Percentiles rank a stretch among this genome's conserved stretches.
These are phyloP conservation scores for Caenorhabditis imperialis DNA, from an alignment of 2,888 invertebrate genomes.

Conservation along the genomic window DNA sequence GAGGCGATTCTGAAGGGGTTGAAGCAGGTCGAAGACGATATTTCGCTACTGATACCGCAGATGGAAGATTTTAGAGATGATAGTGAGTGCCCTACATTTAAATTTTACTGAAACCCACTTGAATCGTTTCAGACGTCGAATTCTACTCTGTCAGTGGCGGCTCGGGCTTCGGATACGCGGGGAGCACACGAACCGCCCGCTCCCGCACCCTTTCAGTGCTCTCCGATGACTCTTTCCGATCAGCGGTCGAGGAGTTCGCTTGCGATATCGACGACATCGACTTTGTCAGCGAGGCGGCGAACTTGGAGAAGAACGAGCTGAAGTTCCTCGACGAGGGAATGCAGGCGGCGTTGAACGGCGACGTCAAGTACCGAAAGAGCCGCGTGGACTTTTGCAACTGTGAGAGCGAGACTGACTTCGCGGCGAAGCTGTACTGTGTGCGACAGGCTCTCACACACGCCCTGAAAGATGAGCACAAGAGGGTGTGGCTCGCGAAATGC, in stretches of 20 bases:
- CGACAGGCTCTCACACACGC: slow-evolving; percentile 86
- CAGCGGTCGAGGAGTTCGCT: slow-evolving; percentile 86
- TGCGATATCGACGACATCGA: slow-evolving; percentile 58
- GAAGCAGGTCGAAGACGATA: slow-evolving; percentile 44
- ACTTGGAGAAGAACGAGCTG: slow-evolving; percentile 84
- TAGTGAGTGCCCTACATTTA: slow-evolving; percentile 12
- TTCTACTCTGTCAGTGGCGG: slow-evolving; percentile 43
- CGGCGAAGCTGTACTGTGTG: slow-evolving; percentile 94
- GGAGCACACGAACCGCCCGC: slow-evolving; percentile 53
- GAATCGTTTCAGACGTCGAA: slow-evolving; percentile 38
- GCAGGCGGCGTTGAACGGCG: slow-evolving; percentile 86
- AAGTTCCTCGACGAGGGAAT: slow-evolving; percentile 90
- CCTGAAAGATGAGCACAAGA: slow-evolving; percentile 62
- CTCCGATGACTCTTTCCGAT: slow-evolving; percentile 95
- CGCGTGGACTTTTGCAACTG: slow-evolving; percentile 91
- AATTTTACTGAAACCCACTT: neutral
- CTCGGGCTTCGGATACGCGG: slow-evolving; percentile 35
- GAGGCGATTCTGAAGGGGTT: slow-evolving; percentile 48
- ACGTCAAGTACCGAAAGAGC: slow-evolving; percentile 79
- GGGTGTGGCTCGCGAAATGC: slow-evolving; percentile 65
- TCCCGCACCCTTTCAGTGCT: slow-evolving; percentile 82
- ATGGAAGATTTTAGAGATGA: slow-evolving; percentile 44
- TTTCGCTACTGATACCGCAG: slow-evolving; percentile 24
- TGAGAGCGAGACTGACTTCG: slow-evolving; percentile 91
- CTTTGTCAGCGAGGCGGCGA: slow-evolving; percentile 47